Percentiles rank a stretch among this genome's conserved stretches.
These are phyloP conservation scores for Abscondita cerata DNA, from an alignment of 2,888 invertebrate species.

Conservation along the genomic window DNA sequence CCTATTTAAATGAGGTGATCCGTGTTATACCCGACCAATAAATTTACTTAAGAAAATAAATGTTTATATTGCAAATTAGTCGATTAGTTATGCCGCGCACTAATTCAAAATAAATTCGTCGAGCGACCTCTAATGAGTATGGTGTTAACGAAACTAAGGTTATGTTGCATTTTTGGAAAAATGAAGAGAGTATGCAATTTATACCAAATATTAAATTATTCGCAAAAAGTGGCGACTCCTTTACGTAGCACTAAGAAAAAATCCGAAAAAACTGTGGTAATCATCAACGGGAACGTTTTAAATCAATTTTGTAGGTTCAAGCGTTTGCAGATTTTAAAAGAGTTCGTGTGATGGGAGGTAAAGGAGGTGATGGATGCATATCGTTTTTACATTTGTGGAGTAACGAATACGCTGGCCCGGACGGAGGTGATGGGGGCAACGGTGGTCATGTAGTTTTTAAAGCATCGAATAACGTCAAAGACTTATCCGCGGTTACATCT, in stretches of 20 bases:
- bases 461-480: conserved; percentile 72
- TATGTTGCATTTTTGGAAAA: no score
- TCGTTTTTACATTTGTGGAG: conserved; percentile 83
- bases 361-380: conserved; percentile 92
- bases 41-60: no score
- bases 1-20: no score
- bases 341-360: conserved; percentile 76
- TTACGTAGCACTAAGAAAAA: conserved; percentile 60
- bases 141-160: no score
- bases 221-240: conserved; percentile 50
- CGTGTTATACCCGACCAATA: no score
- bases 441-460: conserved; percentile 93
- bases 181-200: no score
- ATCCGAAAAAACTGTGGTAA: conserved; percentile 57
- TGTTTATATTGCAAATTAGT: no score
- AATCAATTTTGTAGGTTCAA: conserved; percentile 56
- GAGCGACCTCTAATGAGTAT: no score
- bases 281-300: conserved; percentile 18
- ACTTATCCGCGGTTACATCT: conserved; percentile 71
- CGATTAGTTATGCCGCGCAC: no score
- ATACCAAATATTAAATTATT: not conserved
- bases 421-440: conserved; percentile 96
- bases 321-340: conserved; percentile 73
- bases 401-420: conserved; percentile 91
- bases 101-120: no score